phyloP scores from a whole-genome alignment of 2,888 invertebrate genomes.

The Morpho helenor region DNA sequence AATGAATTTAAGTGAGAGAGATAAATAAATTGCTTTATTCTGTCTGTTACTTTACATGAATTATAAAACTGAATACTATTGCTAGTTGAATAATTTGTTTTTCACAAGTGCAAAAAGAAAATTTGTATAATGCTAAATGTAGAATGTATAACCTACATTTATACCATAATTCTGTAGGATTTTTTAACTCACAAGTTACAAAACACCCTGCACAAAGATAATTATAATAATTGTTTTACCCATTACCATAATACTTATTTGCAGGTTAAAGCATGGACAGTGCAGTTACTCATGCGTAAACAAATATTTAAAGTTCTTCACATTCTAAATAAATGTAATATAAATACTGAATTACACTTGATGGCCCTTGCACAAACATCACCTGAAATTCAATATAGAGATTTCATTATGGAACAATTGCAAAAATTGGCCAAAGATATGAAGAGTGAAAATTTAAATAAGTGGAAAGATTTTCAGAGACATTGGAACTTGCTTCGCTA shows the following conservation, averaged over 20 bases:
- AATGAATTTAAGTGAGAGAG: too few relatives aligned
- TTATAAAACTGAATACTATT: too few relatives aligned
- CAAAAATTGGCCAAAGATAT: conserved; percentile 69
- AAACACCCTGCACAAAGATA: too few relatives aligned
- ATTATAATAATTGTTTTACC: too few relatives aligned
- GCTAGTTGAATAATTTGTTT: too few relatives aligned
- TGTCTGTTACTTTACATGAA: too few relatives aligned
- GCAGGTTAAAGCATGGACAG: conserved; percentile 82
- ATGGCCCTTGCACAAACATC: conserved; percentile 79
- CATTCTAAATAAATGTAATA: conserved; percentile 80
- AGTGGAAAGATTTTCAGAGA: conserved; percentile 57
- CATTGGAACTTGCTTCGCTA: conserved; percentile 68
- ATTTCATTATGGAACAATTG: conserved; percentile 83
- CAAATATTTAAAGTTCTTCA: conserved; percentile 83
- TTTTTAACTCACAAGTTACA: too few relatives aligned
- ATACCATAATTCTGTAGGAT: too few relatives aligned
- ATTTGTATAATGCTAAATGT: too few relatives aligned
- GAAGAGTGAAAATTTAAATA: conserved; percentile 43
- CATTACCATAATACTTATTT: neutral
- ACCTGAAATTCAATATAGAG: conserved; percentile 77
- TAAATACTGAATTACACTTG: conserved; percentile 78
- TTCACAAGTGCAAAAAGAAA: too few relatives aligned
- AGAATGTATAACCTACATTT: too few relatives aligned
- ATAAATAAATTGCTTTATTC: too few relatives aligned
- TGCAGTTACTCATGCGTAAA: conserved; percentile 79